Conservation (phyloP, 2,888 invertebrate genomes). For the Exocentrus adspersus region DNA sequence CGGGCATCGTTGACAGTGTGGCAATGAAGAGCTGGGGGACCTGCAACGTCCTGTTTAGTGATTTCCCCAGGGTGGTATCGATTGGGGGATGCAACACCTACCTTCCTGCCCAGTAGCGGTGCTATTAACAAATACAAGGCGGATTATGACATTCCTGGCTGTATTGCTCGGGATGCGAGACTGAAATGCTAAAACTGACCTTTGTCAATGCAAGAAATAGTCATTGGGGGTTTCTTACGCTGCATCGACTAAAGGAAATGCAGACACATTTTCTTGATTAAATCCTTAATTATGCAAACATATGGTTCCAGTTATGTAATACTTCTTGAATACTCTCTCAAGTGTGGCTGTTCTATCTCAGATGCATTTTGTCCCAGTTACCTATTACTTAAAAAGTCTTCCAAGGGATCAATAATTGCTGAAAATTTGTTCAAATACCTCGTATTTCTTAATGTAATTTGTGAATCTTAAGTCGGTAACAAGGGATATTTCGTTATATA, state of each 20-base stretch:
- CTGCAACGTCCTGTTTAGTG: constrained; percentile 59
- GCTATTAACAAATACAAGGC: neutral
- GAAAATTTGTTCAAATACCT: too few relatives aligned
- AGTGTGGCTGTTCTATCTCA: too few relatives aligned
- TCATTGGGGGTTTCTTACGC: neutral
- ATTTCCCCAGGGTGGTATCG: constrained; percentile 63
- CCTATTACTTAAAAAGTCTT: too few relatives aligned
- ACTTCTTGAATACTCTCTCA: too few relatives aligned
- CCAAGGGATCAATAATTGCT: too few relatives aligned
- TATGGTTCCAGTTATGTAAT: too few relatives aligned
- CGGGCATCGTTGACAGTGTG: constrained; percentile 49
- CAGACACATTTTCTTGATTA: neutral
- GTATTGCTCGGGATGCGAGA: neutral
- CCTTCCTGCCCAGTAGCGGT: constrained; percentile 43
- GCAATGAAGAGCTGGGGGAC: constrained; percentile 45
- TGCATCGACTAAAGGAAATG: neutral
- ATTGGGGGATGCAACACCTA: constrained; percentile 61
- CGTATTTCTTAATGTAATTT: too few relatives aligned
- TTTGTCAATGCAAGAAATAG: neutral
- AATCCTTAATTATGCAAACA: too few relatives aligned
- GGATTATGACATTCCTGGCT: constrained; percentile 1
- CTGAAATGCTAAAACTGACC: neutral
- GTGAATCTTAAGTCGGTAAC: too few relatives aligned
- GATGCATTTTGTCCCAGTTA: too few relatives aligned
- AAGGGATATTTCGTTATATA: too few relatives aligned